These are phyloP conservation scores for Phallusia fumigata DNA, from an alignment of 23 tunicate genomes.

Conservation along the genomic window DNA sequence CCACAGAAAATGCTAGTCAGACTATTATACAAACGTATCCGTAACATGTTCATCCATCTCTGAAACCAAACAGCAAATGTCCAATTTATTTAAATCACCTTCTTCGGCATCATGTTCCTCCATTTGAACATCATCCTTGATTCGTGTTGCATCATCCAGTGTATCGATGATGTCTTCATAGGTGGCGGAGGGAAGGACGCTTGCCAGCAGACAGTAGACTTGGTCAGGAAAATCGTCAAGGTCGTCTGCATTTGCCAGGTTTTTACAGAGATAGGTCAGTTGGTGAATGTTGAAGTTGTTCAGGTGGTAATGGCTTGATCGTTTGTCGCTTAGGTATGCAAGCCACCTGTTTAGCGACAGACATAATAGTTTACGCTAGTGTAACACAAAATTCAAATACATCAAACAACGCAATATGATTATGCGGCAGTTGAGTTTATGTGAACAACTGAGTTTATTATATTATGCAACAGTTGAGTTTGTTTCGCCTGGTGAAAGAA, in stretches of 20 bases:
- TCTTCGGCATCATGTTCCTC: background rate
- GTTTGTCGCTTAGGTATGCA: conserved; percentile 13
- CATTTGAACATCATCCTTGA: conserved; percentile 9
- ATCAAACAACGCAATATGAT: too few species aligned
- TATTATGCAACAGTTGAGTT: too few species aligned
- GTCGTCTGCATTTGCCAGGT: conserved; percentile 28
- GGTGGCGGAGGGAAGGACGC: background rate
- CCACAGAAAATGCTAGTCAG: too few species aligned
- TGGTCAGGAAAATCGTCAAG: conserved; percentile 43
- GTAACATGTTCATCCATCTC: too few species aligned
- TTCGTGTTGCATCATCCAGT: conserved; percentile 40
- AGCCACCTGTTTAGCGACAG: conserved; percentile 42
- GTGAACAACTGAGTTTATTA: too few species aligned
- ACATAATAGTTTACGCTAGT: too few species aligned
- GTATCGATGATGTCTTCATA: conserved; percentile 16
- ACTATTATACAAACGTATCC: too few species aligned
- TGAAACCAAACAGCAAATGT: too few species aligned
- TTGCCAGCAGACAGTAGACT: conserved; percentile 26
- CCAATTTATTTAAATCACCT: background rate
- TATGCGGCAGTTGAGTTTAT: too few species aligned
- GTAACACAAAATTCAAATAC: too few species aligned
- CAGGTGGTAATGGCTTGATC: conserved; percentile 41
- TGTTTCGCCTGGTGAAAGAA: too few species aligned
- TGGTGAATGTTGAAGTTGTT: conserved; percentile 66
- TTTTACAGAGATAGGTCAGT: conserved; percentile 42